Percentiles rank a stretch among this genome's conserved stretches.
Evolutionary conservation across 1,140 invertebrate species (phyloP).

Genomic region (Drosophila varians): DNA sequence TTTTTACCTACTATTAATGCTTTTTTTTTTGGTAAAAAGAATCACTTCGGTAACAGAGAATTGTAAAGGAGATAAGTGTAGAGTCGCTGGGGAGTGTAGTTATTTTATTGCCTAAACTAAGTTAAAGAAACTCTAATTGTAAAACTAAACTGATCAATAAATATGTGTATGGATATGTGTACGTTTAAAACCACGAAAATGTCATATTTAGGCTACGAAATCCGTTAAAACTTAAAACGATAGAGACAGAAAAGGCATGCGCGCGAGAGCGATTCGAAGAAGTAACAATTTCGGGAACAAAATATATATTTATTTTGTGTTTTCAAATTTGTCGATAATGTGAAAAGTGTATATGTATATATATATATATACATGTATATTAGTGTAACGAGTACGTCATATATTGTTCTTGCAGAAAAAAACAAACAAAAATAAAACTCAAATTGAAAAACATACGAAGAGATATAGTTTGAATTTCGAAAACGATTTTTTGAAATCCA

Average conservation of each 20-base stretch:
- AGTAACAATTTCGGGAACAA: constrained; percentile 76
- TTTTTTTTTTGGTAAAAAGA: constrained; percentile 27
- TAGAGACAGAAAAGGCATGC: constrained; percentile 20
- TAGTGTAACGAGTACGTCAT: constrained; percentile 39
- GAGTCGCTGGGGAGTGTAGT: constrained; percentile 37
- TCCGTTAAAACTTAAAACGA: constrained; percentile 56
- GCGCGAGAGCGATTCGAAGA: constrained; percentile 8
- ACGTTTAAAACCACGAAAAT: constrained; percentile 56
- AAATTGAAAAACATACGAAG: constrained; percentile 19
- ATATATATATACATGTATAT: constrained; percentile 23
- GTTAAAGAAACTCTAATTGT: constrained; percentile 53
- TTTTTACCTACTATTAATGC: constrained; percentile 20
- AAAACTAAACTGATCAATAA: constrained; percentile 52
- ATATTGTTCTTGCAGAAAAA: constrained; percentile 57
- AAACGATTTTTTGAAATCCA: too few relatives aligned
- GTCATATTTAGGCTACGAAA: constrained; percentile 76
- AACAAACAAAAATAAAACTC: constrained; percentile 39
- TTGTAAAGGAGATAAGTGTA: constrained; percentile 11
- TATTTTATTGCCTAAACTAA: constrained; percentile 72
- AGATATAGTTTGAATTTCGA: too few relatives aligned
- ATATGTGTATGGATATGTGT: constrained; percentile 42
- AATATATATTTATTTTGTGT: constrained; percentile 77
- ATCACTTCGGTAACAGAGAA: constrained; percentile 27
- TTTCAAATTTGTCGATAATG: constrained; percentile 65
- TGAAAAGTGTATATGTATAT: constrained; percentile 37